A percentile compares a stretch with the other conserved stretches of the same genome.
Evolutionary conservation across 2,113 vertebrate species (phyloP).

Genomic region (Synodontis membranacea): DNA sequence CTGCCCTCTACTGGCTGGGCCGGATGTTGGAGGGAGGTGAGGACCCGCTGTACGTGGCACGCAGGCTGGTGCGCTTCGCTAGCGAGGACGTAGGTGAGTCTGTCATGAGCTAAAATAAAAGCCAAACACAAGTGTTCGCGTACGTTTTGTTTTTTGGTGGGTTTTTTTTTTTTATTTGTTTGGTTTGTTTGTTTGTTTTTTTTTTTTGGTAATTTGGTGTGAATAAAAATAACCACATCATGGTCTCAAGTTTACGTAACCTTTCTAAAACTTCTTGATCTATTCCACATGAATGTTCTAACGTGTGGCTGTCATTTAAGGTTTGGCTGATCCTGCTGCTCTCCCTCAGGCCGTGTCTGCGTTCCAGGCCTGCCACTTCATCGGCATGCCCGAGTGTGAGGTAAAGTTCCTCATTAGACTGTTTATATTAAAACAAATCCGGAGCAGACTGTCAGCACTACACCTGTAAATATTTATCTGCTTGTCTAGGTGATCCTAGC

Average conservation of each 20-base stretch:
- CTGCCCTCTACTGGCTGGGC: slow-evolving; percentile 95
- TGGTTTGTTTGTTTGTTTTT: background rate
- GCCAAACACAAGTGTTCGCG: background rate
- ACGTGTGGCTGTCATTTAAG: slow-evolving; percentile 61
- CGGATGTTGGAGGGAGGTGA: slow-evolving; percentile 98
- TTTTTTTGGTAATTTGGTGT: background rate
- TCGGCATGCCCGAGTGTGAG: slow-evolving; percentile 99
- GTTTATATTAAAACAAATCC: background rate
- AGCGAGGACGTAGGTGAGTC: slow-evolving; percentile 94
- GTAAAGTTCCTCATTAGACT: slow-evolving; percentile 71
- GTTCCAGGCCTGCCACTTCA: slow-evolving; percentile 96
- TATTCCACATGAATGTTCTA: background rate
- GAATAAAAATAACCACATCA: background rate
- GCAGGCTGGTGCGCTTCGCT: slow-evolving; percentile 92
- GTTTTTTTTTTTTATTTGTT: background rate
- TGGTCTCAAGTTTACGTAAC: background rate
- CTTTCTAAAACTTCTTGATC: background rate
- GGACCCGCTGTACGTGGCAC: slow-evolving; percentile 91
- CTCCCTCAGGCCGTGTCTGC: slow-evolving; percentile 90
- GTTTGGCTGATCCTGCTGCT: slow-evolving; percentile 88
- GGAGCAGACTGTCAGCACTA: background rate
- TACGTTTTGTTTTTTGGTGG: background rate
- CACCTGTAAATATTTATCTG: background rate
- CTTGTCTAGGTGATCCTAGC: slow-evolving; percentile 87
- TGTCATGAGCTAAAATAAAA: background rate